phyloP scores from a whole-genome alignment of 2,888 invertebrate species.

The Caenorhabditis plicata region DNA sequence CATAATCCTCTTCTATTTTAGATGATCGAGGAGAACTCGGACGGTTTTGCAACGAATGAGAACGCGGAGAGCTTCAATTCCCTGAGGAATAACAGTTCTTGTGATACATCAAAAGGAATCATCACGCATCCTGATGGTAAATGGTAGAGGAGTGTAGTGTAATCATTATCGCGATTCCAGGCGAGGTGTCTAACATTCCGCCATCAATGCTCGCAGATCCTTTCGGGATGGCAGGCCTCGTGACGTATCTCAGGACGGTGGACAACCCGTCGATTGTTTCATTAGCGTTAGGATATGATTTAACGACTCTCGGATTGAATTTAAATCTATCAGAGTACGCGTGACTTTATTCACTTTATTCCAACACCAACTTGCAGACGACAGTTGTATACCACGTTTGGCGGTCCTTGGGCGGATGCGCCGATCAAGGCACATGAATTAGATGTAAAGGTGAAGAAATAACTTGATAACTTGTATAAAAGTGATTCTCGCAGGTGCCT shows the following conservation, averaged over 20 bases:
- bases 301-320: slow-evolving; percentile 95
- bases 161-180: slow-evolving; percentile 69
- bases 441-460: slow-evolving; percentile 61
- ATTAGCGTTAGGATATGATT: slow-evolving; percentile 92
- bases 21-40: too few relatives aligned
- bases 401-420: slow-evolving; percentile 96
- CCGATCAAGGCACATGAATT: slow-evolving; percentile 98
- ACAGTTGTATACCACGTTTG: slow-evolving; percentile 92
- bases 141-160: too few relatives aligned
- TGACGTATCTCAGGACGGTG: slow-evolving; percentile 95
- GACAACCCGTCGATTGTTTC: slow-evolving; percentile 95
- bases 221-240: slow-evolving; percentile 96
- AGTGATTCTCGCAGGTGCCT: too few relatives aligned
- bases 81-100: slow-evolving; percentile 14
- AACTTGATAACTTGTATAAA: too few relatives aligned
- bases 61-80: too few relatives aligned
- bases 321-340: slow-evolving; percentile 87
- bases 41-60: too few relatives aligned
- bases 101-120: slow-evolving; percentile 26
- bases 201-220: slow-evolving; percentile 98
- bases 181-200: slow-evolving; percentile 96
- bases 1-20: too few relatives aligned
- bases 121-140: slow-evolving; percentile 47
- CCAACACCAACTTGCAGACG: slow-evolving; percentile 49
- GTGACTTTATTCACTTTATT: slow-evolving; percentile 4